Base-by-base conservation (phyloP, 2,888 invertebrate genomes). In the Yponomeuta evonymella region DNA sequence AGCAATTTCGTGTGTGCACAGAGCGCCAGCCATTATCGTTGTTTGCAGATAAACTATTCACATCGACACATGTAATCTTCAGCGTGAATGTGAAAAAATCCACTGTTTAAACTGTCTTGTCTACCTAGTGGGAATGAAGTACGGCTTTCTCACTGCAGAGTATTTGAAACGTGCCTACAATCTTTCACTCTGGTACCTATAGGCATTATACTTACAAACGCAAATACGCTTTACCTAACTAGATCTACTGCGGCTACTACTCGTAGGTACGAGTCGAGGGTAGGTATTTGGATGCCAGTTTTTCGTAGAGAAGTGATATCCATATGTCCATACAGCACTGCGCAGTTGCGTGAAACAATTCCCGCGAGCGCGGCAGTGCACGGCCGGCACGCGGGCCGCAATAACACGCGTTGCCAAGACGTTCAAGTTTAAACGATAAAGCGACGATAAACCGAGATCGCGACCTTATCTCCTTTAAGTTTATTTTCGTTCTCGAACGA, bases 301-400 rank as follows among this genome's bases (percentile, higher is more conserved):
- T 63, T 2, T 23, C 8, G 15, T 63, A n/a, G 63, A 23, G 23
- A 9, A n/a, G n/a, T 63, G n/a, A 3, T n/a, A 63, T n/a, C 36
- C n/a, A 8, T 15, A 66, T 68, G 48, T 68, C 68, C 48, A 48
- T 51, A 15, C 8, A 33, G 30, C 65, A 6, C 67, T 68, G 68
- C 68, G 68, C 51, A 12, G 23, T 30, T 68, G 68, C 68, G 64
- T 70, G 69, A 58, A 36, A 48, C 12, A 36, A 15, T 70, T 5
- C 12, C 51, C 15, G 51, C 51, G 15, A 58, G 15, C 12, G 58
- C 72, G 72, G 70, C 72, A 72, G 72, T 72, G 70, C 69, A 70
- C 69, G 58, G 23, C 67, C 48, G 63, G 67, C 36, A 11, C 70
- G 15, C 51, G 15, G 51, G 51, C 1, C 51, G 51, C 51, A 15